phyloP scores from a whole-genome alignment of 2,797 vertebrate genomes.

The Dromococcyx pavoninus region DNA sequence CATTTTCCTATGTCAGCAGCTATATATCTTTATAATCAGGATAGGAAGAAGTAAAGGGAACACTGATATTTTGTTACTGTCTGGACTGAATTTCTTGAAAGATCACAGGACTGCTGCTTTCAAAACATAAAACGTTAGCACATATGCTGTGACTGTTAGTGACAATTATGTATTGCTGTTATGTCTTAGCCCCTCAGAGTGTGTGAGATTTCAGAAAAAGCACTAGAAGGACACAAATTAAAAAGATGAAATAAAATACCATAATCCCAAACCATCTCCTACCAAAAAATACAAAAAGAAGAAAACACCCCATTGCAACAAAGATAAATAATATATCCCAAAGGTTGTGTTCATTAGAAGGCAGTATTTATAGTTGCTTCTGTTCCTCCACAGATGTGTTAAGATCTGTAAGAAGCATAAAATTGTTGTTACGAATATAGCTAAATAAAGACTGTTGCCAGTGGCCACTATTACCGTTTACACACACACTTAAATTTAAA shows the following conservation, averaged over 20 bases:
- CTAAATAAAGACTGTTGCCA: background rate
- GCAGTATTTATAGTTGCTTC: background rate
- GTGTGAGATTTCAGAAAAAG: background rate
- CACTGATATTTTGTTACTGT: background rate
- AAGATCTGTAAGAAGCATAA: background rate
- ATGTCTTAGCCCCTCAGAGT: background rate
- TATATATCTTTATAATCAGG: background rate
- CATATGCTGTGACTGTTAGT: background rate
- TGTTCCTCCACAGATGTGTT: background rate
- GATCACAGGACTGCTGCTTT: background rate
- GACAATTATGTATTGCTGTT: accelerated
- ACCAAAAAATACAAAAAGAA: background rate
- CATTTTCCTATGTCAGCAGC: background rate
- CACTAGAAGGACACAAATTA: background rate
- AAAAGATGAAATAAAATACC: background rate
- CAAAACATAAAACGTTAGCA: background rate
- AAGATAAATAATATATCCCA: background rate
- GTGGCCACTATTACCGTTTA: background rate
- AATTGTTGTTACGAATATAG: background rate
- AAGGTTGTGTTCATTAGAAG: background rate
- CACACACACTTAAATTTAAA: background rate
- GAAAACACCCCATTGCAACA: background rate
- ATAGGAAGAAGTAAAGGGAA: background rate
- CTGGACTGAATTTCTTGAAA: background rate
- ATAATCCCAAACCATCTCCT: background rate